Base-by-base conservation (phyloP, 2,113 vertebrate species). In the Morone chrysops region DNA sequence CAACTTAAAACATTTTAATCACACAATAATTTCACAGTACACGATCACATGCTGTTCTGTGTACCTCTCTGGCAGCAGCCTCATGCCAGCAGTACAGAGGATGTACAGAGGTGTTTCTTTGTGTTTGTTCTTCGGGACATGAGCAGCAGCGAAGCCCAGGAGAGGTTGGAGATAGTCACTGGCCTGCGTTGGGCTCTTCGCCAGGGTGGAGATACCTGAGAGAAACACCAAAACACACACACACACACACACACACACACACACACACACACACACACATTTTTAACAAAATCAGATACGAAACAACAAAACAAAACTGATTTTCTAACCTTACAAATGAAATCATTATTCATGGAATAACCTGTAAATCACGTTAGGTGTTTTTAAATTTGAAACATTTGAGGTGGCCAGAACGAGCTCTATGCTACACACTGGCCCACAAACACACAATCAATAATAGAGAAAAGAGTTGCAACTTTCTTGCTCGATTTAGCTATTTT, bases 101-200 rank as follows among this genome's bases (percentile, higher is more conserved):
- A 99, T 97, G 89, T 99, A 99, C 14, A 99, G 96, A 4, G 97
- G 98, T 0, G 98, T 99, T 84, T 99, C 98, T 92, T 97, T 97
- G 95, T 99, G 98, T 75, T 99, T 99, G 70, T 71, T 86, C 68
- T 94, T 93, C 0, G 98, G 98, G 22, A 99, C 97, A 0, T 99
- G 97, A 75, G 96, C 91, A 0, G 97, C 97, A 14, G 98, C 97
- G 50, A 99, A 99, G 90, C 94, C 96, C 69, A 99, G 93, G 0
- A 99, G 95, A 0, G 98, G 97, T 1, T 95, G 92, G 81, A 99
- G 96, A 90, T 99, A 99, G 88, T 97, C 96, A 0, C 97, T 99
- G 95, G 97, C 97, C 89, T 96, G 95, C 2, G 96, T 95, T 0
- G 98, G 98, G 4, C 95, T 95, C 82, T 90, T 92, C 8, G 97